These are phyloP conservation scores for Proisotoma minuta DNA, from an alignment of 2,888 invertebrate genomes.

Conservation along the genomic window DNA sequence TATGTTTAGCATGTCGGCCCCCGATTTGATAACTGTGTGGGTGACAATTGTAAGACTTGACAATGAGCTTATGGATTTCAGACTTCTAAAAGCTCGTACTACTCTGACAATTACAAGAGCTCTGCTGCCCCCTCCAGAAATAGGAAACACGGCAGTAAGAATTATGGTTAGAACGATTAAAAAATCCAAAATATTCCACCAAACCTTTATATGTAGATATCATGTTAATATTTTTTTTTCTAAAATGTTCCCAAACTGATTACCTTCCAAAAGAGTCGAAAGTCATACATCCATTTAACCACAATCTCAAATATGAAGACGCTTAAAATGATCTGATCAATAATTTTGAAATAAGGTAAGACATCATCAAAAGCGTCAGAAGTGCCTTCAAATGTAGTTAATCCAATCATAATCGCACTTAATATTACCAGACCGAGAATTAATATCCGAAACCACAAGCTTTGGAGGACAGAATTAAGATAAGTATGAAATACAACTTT, in stretches of 20 bases:
- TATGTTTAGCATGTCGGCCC: slow-evolving; percentile 49
- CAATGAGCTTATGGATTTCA: slow-evolving; percentile 41
- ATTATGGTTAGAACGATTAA: slow-evolving; percentile 44
- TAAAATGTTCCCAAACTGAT: too few relatives aligned
- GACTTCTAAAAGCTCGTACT: slow-evolving; percentile 46
- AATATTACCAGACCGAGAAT: slow-evolving; percentile 47
- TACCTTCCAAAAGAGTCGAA: slow-evolving; percentile 49
- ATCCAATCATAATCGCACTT: slow-evolving; percentile 48
- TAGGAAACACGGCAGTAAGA: slow-evolving; percentile 36
- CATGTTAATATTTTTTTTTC: not conserved
- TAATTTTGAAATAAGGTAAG: slow-evolving; percentile 32
- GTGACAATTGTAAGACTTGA: slow-evolving; percentile 43
- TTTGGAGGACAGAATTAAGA: slow-evolving; percentile 43
- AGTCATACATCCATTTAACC: slow-evolving; percentile 49
- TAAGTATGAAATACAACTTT: slow-evolving; percentile 44
- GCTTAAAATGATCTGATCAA: slow-evolving; percentile 48
- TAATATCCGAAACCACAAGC: slow-evolving; percentile 28
- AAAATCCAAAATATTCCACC: slow-evolving; percentile 49
- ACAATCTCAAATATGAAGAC: slow-evolving; percentile 49
- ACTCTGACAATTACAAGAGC: slow-evolving; percentile 42
- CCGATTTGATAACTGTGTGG: slow-evolving; percentile 46
- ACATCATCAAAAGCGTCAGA: slow-evolving; percentile 5
- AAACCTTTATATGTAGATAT: slow-evolving; percentile 23
- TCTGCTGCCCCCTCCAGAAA: slow-evolving; percentile 13
- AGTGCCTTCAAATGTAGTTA: slow-evolving; percentile 46